Base-by-base conservation (phyloP, 2,113 vertebrate genomes). In the Clarias magur region DNA sequence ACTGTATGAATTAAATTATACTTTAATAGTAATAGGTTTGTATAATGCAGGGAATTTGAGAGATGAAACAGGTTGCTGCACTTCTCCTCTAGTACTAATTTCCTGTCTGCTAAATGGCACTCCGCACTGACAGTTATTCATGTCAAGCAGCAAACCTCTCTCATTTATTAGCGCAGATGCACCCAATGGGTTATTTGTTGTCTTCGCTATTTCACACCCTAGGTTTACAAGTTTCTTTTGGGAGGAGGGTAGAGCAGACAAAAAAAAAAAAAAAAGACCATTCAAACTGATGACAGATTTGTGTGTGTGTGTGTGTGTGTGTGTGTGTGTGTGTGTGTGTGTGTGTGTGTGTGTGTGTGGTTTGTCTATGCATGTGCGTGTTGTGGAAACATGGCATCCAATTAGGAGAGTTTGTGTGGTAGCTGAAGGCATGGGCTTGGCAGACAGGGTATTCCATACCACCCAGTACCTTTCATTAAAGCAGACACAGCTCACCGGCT, bases 391-490 rank as follows among this genome's bases (percentile, higher is more conserved):
- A 95, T 95, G 95, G 94, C 93, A 93, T 96, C 97, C 96, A 97
- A 96, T 96, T 96, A 97, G 96, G 94, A 95, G 94, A 91, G 95
- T 94, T 92, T 94, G 94, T 94, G 92, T 96, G 95, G 96, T 97
- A 96, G 96, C 95, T 93, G 94, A 93, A 95, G 95, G 96, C 95
- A 94, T 94, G 93, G 95, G 94, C 93, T 95, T 94, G 85, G 93
- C 94, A 96, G 95, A 96, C 95, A 95, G 96, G 96, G 95, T 94
- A 89, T 86, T 87, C 62, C 48, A 95, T 94, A 94, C 95, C 95
- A 95, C 95, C 95, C 95, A 93, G 94, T 95, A 93, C 94, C 95
- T 96, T 96, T 98, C 97, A 97, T 98, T 97, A 98, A 95, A 96
- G 94, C 93, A 96, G 95, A 96, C 94, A 96, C 96, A 97, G 96